Conservation (phyloP, 1,140 invertebrate genomes). For the Aphis craccivora region DNA sequence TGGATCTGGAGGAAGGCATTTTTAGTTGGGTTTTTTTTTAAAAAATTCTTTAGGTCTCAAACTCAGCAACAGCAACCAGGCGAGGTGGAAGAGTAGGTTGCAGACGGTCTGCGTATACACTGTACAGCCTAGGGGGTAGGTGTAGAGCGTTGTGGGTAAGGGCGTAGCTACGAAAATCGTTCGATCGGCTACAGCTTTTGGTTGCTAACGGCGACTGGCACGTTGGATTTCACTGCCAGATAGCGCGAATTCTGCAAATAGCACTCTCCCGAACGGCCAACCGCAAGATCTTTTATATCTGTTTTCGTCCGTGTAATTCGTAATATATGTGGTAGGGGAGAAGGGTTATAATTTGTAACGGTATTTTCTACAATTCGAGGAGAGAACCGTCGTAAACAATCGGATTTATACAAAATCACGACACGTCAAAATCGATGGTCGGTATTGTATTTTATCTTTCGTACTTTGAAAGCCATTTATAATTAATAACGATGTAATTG, state of each 20-base stretch:
- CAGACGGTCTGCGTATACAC: background rate
- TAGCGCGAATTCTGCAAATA: background rate
- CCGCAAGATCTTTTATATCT: background rate
- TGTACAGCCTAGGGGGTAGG: background rate
- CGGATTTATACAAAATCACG: background rate
- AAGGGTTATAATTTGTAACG: background rate
- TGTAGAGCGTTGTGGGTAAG: constrained; percentile 15
- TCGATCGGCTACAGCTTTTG: constrained; percentile 52
- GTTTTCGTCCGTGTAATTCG: background rate
- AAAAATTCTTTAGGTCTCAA: background rate
- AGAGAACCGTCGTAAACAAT: background rate
- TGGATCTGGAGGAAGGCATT: background rate
- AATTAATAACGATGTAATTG: background rate
- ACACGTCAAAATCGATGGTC: background rate
- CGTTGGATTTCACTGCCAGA: constrained; percentile 20
- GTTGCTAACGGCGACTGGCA: constrained; percentile 47
- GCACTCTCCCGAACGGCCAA: background rate
- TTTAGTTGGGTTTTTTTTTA: background rate
- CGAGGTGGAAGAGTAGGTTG: background rate
- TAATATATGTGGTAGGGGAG: background rate
- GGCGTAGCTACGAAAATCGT: constrained; percentile 47
- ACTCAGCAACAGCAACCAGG: background rate
- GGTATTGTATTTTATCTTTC: background rate
- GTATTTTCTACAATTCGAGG: background rate
- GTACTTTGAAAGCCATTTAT: background rate